Conservation (phyloP, 2,113 vertebrate genomes). For the Pao palembangensis region DNA sequence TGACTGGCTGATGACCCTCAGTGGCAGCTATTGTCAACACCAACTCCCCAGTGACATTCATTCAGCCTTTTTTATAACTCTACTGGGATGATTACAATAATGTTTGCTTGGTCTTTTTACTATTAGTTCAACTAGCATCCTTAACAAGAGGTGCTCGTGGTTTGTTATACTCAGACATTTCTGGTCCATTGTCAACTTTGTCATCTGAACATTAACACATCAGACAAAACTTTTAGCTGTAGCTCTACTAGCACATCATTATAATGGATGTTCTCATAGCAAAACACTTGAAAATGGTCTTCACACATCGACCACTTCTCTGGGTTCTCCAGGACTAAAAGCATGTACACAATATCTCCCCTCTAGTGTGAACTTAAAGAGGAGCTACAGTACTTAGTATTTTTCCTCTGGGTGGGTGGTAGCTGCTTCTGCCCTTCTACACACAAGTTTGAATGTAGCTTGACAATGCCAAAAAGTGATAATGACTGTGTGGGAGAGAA, state of each 20-base stretch:
- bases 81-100: too few relatives aligned
- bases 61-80: too few relatives aligned
- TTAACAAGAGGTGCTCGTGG: too few relatives aligned
- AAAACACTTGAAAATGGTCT: slow-evolving; percentile 20
- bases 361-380: slow-evolving; percentile 35
- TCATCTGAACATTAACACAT: neutral
- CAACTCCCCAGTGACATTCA: too few relatives aligned
- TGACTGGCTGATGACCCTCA: too few relatives aligned
- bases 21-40: too few relatives aligned
- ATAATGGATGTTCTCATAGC: neutral
- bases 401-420: slow-evolving; percentile 34
- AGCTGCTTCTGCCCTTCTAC: slow-evolving; percentile 20
- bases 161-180: neutral
- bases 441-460: slow-evolving; percentile 29
- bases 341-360: slow-evolving; percentile 37
- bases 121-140: too few relatives aligned
- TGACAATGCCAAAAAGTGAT: slow-evolving; percentile 34
- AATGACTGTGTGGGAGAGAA: slow-evolving; percentile 41
- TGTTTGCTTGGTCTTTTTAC: too few relatives aligned
- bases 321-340: slow-evolving; percentile 35
- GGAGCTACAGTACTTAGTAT: slow-evolving; percentile 25
- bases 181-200: neutral
- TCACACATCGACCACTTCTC: slow-evolving; percentile 26
- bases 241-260: neutral
- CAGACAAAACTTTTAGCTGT: slow-evolving; percentile 5